Evolutionary conservation across 2,888 invertebrate species (phyloP), one percentile per base, ranked within the genome.

Genomic region (Rhopalosiphum nymphaeae): DNA sequence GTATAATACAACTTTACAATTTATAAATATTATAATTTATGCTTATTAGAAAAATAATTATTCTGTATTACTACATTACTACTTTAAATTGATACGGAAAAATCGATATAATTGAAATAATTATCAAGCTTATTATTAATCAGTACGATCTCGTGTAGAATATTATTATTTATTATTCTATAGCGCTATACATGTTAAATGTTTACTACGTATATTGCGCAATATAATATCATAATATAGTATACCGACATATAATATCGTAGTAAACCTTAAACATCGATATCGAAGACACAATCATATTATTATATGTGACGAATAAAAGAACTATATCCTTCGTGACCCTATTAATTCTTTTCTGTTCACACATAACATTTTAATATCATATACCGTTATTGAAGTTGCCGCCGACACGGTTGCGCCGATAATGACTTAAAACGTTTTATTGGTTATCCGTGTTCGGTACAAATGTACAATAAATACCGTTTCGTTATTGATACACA

Each of bases 241-340:
- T 16, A 46, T 46, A 53, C 49, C 16, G 3, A 16, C 49, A 53
- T 53, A 53, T 53, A 53, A 53, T 53, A 53, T 53, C 13, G 11
- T 53, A n/a, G 13, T 67, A 21, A 9, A 78, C 2, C 36, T 78
- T 10, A 46, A 46, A 44, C 11, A 29, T 46, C n/a, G 46, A 78
- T 7, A 16, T 86, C 86, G 46, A 4, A 25, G 10, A 61, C 46
- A 16, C 67, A 46, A 91, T 86, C n/a, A n/a, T 29, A 36, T 36
- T 78, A 25, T 78, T 78, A 46, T 11, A 78, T 26, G n/a, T 49
- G 49, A 26, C 49, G 49, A 49, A 46, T 78, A 91, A 91, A 91
- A 78, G 49, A 91, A 36, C 44, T 46, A 90, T 29, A 67, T 67
- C 67, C 61, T 21, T 91, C 67, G 67, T 91, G 90, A 91, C 67